A percentile compares a stretch with the other conserved stretches of the same genome.
Conservation (phyloP, 2,888 invertebrate genomes). For the Lasioglossum calceatum region DNA sequence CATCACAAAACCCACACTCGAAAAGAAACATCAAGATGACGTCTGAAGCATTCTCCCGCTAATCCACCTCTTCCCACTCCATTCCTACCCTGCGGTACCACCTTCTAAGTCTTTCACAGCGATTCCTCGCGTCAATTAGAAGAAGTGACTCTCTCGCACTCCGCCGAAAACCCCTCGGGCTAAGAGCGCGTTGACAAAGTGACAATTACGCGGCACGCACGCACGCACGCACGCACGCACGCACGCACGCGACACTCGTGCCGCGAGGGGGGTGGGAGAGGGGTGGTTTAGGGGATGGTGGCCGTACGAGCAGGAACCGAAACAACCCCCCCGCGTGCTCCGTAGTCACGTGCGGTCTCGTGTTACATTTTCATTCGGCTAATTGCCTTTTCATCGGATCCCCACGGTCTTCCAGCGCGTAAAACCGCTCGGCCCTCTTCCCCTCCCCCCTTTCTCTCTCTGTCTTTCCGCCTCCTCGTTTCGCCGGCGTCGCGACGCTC, state of each 20-base stretch:
- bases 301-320: slow-evolving; percentile 32
- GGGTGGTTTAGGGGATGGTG: slow-evolving; percentile 9
- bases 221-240: slow-evolving; percentile 58
- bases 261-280: slow-evolving; percentile 33
- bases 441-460: background rate
- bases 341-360: slow-evolving; percentile 84
- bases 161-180: slow-evolving; percentile 68
- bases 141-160: slow-evolving; percentile 74
- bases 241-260: slow-evolving; percentile 49
- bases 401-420: slow-evolving; percentile 54
- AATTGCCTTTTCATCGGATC: slow-evolving; percentile 82
- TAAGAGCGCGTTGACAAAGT: slow-evolving; percentile 80
- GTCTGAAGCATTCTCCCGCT: slow-evolving; percentile 21
- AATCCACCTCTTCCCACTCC: slow-evolving; percentile 5
- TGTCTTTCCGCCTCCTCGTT: slow-evolving; percentile 18
- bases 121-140: slow-evolving; percentile 76
- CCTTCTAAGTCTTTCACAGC: slow-evolving; percentile 42
- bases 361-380: slow-evolving; percentile 84
- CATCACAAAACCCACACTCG: background rate
- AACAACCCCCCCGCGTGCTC: slow-evolving; percentile 59
- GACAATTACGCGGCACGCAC: slow-evolving; percentile 81
- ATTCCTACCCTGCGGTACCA: background rate
- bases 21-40: background rate
- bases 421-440: slow-evolving; percentile 38
- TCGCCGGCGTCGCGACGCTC: slow-evolving; percentile 5